Evolutionary conservation across 2,113 vertebrate genomes (phyloP), one percentile per base, ranked within the genome.

Genomic region (Sorex fumeus): DNA sequence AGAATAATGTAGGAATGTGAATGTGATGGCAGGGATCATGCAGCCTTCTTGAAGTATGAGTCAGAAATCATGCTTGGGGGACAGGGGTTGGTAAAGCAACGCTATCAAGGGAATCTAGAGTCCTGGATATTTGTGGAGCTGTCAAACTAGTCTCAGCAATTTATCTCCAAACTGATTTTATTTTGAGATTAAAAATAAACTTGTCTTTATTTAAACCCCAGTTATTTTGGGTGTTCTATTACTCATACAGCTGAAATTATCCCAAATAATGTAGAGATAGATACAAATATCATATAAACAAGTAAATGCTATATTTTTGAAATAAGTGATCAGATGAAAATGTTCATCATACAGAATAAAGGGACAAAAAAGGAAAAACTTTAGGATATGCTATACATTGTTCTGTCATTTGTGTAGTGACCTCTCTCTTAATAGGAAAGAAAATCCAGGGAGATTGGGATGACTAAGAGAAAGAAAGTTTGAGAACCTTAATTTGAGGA

Each of bases 301-400:
- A 18, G 25, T 4, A 2, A n/a, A 62, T 25, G 18, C 66, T 45
- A 27, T 21, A 30, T 36, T 4, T 19, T 32, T 87, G 23, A 3
- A 1, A 0, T 34, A 18, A 16, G 27, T 15, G 45, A 40, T 34
- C 57, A 32, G 82, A 27, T 0, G 60, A 12, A 27, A 10, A 13
- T 2, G n/a, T 32, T 0, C 10, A 0, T 50, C 15, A 21, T 2
- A 8, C 3, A 2, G 15, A 27, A 66, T 28, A 66, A 30, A 66
- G 25, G 19, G 27, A 30, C 30, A 3, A 16, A 2, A 50, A 69
- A 47, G 47, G 25, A 70, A 36, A 12, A 21, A 34, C 2, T 60
- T 19, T 21, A 60, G 57, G 57, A 60, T 60, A 60, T 60, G 6
- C 18, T 60, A 23, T 23, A 60, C 57, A 60, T 60, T 60, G 57